Evolutionary conservation across 2,797 vertebrate species (phyloP), one percentile per base, ranked within the genome.

Genomic region (Molossus molossus): DNA sequence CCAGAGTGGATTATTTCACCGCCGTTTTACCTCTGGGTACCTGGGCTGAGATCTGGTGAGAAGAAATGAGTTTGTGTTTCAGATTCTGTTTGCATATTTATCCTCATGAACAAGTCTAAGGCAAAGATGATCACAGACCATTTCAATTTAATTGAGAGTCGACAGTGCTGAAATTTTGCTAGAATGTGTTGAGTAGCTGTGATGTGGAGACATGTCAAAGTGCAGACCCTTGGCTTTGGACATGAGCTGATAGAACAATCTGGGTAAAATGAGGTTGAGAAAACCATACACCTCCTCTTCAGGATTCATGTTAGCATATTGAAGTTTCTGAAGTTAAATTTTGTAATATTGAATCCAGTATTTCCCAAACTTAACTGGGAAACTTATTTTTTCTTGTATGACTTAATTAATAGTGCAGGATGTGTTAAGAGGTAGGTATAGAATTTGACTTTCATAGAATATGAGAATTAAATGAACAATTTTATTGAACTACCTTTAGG

Each of bases 61-160:
- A 87, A 97, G 94, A 85, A 84, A 87, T 50, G 57, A 97, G 90
- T 90, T 18, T 80, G 65, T 33, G 55, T 97, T 97, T 89, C 91
- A 94, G 80, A 84, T 96, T 96, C 70, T 69, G 80, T 97, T 93
- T 96, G 94, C 87, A 95, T 96, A 94, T 87, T 91, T 97, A 60
- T 85, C 58, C 79, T 87, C 76, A 73, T 21, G 83, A 90, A 85
- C 75, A 65, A 92, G 73, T 90, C 50, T 37, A 82, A 89, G 40
- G 90, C 87, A 94, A 97, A 91, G 92, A 93, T 67, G 82, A 92
- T 75, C 92, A 90, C 12, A 81, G 96, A 77, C 55, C 57, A 73
- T 91, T 90, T 72, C 69, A 87, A 82, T 95, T 53, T 91, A 70
- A 3, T 45, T 23, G 85, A 53, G 90, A 91, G 81, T 20, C 67